phyloP scores from a whole-genome alignment of 2,797 vertebrate genomes.

The Orestias chungarensis region DNA sequence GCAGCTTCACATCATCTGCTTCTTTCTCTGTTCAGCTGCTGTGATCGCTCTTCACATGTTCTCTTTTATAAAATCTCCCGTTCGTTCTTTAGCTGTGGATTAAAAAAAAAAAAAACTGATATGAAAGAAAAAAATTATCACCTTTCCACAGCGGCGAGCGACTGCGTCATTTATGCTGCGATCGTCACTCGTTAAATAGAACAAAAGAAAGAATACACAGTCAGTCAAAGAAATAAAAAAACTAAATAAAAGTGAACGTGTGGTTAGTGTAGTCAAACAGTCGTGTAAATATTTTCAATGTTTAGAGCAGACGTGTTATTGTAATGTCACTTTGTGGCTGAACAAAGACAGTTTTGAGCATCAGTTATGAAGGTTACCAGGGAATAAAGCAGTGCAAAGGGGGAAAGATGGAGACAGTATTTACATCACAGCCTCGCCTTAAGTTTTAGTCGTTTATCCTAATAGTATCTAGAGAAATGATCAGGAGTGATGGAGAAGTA shows the following conservation, averaged over 20 bases:
- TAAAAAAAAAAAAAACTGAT: neutral
- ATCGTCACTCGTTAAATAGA: constrained; percentile 38
- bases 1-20: constrained; percentile 57
- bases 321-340: constrained; percentile 25
- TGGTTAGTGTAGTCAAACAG: constrained; percentile 57
- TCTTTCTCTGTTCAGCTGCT: constrained; percentile 20
- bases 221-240: constrained; percentile 41
- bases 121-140: constrained; percentile 15
- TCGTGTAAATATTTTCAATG: constrained; percentile 69
- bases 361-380: neutral
- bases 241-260: constrained; percentile 46
- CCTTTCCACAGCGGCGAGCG: constrained; percentile 6
- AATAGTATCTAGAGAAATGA: neutral
- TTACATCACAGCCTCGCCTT: neutral
- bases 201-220: constrained; percentile 16
- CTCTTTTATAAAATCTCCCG: constrained; percentile 14
- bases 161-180: constrained; percentile 43
- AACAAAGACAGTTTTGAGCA: constrained; percentile 24
- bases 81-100: constrained; percentile 11
- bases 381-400: constrained; percentile 32
- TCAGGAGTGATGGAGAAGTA: neutral
- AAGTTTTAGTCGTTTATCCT: neutral
- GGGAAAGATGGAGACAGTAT: constrained; percentile 54
- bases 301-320: constrained; percentile 44
- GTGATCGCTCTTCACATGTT: constrained; percentile 27